phyloP scores from a whole-genome alignment of 2,888 invertebrate genomes.

The Halictus ligatus region DNA sequence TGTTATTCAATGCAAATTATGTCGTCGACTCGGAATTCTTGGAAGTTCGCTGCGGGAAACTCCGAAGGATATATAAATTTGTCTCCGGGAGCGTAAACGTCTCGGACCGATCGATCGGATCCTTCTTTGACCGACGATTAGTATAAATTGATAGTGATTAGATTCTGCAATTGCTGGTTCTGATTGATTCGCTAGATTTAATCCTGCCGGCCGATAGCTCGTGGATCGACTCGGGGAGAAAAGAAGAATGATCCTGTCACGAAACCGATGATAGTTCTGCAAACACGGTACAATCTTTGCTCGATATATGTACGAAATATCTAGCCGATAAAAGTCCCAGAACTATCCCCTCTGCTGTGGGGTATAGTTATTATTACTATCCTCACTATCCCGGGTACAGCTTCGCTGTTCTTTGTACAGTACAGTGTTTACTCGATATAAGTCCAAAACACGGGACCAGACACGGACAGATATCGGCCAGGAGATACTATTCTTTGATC shows the following conservation, averaged over 20 bases:
- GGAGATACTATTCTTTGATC: too few species aligned
- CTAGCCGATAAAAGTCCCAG: too few species aligned
- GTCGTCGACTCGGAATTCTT: conserved; percentile 35
- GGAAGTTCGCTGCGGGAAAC: conserved; percentile 25
- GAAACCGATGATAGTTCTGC: conserved; percentile 6
- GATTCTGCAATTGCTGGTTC: not conserved
- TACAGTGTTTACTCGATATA: too few species aligned
- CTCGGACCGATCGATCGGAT: not conserved
- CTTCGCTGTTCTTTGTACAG: too few species aligned
- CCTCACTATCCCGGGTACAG: too few species aligned
- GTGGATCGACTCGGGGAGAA: not conserved
- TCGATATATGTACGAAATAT: too few species aligned
- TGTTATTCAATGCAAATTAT: conserved; percentile 42
- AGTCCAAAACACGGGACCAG: too few species aligned
- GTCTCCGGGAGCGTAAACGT: not conserved
- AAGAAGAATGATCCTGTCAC: not conserved
- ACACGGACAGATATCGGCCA: too few species aligned
- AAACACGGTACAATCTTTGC: not conserved
- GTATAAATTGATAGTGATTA: conserved; percentile 2
- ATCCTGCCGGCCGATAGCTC: not conserved
- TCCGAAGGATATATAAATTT: conserved; percentile 16
- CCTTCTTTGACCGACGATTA: conserved; percentile 1
- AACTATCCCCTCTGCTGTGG: too few species aligned
- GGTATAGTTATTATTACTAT: too few species aligned
- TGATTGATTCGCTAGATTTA: conserved; percentile 20